Base-by-base conservation (phyloP, 2,113 vertebrate species). In the Tetrax tetrax region DNA sequence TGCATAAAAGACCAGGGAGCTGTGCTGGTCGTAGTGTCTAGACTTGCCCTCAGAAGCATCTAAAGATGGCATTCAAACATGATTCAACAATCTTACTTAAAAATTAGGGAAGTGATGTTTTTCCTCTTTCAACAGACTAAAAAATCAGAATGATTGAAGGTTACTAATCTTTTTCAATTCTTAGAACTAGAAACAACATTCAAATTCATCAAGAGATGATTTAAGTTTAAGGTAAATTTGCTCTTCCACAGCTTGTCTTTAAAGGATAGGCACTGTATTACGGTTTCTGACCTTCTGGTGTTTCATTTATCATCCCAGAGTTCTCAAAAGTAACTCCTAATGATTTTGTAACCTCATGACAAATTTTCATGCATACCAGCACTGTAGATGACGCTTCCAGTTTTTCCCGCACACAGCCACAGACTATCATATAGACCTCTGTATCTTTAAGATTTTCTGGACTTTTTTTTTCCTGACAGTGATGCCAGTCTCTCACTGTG, bases 231-330 rank as follows among this genome's bases (percentile, higher is more conserved):
- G 33, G 7, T 35, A 38, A 31, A 45, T 23, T 14, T 4, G 4
- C 8, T 22, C n/a, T 45, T 43, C 10, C 21, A 15, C 8, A 6
- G 19, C 12, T 77, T 17, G 19, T 51, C 4, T 48, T 57, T 41
- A 15, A 43, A 84, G 41, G 4, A 21, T 7, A 24, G 27, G 12
- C 41, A 12, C 4, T 0, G 0, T 31, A 2, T 74, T 65, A 60
- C 38, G 4, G 0, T 1, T 38, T 65, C 41, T 59, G 8, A 20
- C 33, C 29, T 68, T 68, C 18, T 45, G 3, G 7, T n/a, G 14
- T 72, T 68, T 57, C 5, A 3, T n/a, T 53, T 78, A 22, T 31
- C 43, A 6, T 8, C 7, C 5, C 37, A 22, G 19, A 33, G 37
- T 82, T 90, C 60, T 57, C 37, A 74, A 51, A 56, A 74, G 24